phyloP scores from a whole-genome alignment of 2,888 invertebrate genomes.

The Unio pictorum region DNA sequence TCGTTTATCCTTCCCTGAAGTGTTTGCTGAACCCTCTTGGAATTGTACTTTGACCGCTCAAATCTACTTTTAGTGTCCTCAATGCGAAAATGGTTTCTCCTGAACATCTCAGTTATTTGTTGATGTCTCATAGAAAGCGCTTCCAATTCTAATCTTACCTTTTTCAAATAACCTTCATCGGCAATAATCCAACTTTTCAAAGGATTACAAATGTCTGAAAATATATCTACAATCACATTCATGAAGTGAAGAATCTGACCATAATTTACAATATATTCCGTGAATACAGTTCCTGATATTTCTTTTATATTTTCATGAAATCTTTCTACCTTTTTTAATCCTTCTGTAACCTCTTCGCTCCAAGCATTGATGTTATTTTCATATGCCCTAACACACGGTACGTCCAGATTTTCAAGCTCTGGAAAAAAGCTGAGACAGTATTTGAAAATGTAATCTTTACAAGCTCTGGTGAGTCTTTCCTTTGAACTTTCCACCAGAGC shows the following conservation, averaged over 20 bases:
- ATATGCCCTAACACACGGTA: conserved; percentile 51
- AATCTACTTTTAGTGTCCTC: conserved; percentile 41
- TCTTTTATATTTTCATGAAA: conserved; percentile 26
- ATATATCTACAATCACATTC: conserved; percentile 44
- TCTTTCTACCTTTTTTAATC: conserved; percentile 33
- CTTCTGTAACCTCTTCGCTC: conserved; percentile 38
- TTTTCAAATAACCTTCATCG: conserved; percentile 58
- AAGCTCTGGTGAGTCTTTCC: conserved; percentile 23
- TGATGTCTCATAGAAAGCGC: conserved; percentile 36
- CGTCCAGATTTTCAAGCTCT: conserved; percentile 45
- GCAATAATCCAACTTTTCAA: conserved; percentile 61
- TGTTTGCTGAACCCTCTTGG: conserved; percentile 33
- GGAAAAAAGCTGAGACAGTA: conserved; percentile 60
- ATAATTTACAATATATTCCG: conserved; percentile 49
- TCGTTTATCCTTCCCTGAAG: conserved; percentile 29
- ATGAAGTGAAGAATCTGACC: conserved; percentile 52
- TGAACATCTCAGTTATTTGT: conserved; percentile 35
- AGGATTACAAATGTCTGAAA: conserved; percentile 47
- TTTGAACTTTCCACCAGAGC: conserved; percentile 17
- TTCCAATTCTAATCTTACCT: conserved; percentile 51
- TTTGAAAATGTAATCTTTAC: conserved; percentile 33
- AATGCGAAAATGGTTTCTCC: conserved; percentile 34
- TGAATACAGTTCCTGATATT: conserved; percentile 25
- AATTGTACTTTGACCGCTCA: conserved; percentile 29
- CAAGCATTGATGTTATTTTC: conserved; percentile 58